Base-by-base conservation (phyloP, 2,113 vertebrate genomes). In the Pelmatolapia mariae region DNA sequence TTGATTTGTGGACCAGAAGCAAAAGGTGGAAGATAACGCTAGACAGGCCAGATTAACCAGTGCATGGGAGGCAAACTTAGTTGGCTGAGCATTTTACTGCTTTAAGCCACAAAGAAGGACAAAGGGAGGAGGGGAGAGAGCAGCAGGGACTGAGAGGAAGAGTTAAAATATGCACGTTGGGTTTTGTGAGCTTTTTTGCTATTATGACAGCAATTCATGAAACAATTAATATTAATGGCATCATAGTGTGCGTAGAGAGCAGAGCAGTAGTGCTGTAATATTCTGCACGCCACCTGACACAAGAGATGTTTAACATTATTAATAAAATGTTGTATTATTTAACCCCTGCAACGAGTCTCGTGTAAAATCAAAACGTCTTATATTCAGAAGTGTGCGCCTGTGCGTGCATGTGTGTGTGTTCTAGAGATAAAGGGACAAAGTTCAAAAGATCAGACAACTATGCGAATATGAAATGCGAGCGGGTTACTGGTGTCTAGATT, bases 1-100 rank as follows among this genome's bases (percentile, higher is more conserved):
- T 80, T 92, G 91, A 94, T 94, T 93, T 91, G 92, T 89, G 40
- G 91, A 85, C 59, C 87, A 90, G 86, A 86, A 86, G 86, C 86
- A 92, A 87, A 68, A 85, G 91, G 87, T 90, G 86, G 88, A 59
- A 89, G 84, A 93, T 93, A 86, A 92, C 89, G 85, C 83, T 31
- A 81, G 85, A 82, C 85, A 87, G 86, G 81, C 11, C 38, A 86
- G 92, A 93, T 88, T 90, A 92, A 91, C 47, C 59, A 90, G 89
- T 31, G 16, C 88, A 82, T 8, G 59, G 88, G 85, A 95, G 81
- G 80, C 47, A 71, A 89, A 83, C 47, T 40, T 40, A 45, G 82
- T 86, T 93, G 89, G 85, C 80, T 92, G 76, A 76, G 45, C 5
- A 40, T 73, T 22, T 66, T 61, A 71, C 79, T 86, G 92, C 90